Percentiles rank a stretch among this genome's conserved stretches.
Evolutionary conservation across 2,797 vertebrate genomes (phyloP).

Genomic region (Xerus rutilus): DNA sequence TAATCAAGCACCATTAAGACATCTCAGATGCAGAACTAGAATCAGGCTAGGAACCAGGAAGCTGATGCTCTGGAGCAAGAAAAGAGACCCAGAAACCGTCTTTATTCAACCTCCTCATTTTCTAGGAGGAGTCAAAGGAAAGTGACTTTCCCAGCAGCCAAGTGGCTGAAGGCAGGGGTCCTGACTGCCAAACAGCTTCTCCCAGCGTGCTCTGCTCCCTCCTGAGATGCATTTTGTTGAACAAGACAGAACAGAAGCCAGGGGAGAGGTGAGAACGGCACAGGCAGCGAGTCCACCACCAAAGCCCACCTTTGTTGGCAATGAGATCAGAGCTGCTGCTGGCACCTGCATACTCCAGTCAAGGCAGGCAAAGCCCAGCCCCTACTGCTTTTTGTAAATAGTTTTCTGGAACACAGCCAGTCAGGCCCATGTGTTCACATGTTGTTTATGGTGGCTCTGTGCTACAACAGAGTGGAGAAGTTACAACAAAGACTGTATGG

Average conservation of each 20-base stretch:
- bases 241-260: not conserved
- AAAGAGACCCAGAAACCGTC: not conserved
- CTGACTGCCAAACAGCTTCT: not conserved
- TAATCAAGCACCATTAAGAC: not conserved
- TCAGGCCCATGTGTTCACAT: not conserved
- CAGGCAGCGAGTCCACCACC: not conserved
- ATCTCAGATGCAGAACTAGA: not conserved
- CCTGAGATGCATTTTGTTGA: not conserved
- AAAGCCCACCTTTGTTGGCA: not conserved
- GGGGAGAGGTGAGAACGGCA: not conserved
- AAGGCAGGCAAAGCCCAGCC: not conserved
- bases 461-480: not conserved
- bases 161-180: not conserved
- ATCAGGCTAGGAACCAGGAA: not conserved
- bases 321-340: not conserved
- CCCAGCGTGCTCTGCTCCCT: not conserved
- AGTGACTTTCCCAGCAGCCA: not conserved
- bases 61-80: not conserved
- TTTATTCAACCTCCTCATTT: not conserved
- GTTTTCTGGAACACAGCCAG: not conserved
- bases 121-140: not conserved
- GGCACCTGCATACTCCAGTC: not conserved
- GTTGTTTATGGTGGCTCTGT: not conserved
- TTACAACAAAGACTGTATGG: not conserved
- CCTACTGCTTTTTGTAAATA: not conserved